A percentile compares a stretch with the other conserved stretches of the same genome.
These are phyloP conservation scores for Dysdera silvatica DNA, from an alignment of 1,140 invertebrate species.

Conservation along the genomic window DNA sequence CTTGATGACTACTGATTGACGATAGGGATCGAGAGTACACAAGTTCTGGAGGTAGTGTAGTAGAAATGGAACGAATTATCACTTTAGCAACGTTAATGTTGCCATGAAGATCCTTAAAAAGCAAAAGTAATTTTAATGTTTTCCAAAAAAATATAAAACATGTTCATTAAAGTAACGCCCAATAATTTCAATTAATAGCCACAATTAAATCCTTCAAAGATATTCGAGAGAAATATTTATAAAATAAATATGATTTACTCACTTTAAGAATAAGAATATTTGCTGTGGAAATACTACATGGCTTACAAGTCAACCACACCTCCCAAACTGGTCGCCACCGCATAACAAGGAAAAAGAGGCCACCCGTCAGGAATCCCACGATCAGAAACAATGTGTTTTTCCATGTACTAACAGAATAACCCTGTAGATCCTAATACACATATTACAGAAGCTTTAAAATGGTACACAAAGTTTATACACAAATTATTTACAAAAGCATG, in stretches of 20 bases:
- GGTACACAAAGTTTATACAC: too few relatives aligned
- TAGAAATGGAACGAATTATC: slow-evolving; percentile 1
- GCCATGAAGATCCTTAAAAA: slow-evolving; percentile 19
- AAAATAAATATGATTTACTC: background rate
- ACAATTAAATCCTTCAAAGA: slow-evolving; percentile 33
- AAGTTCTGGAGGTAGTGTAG: slow-evolving; percentile 24
- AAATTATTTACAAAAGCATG: too few relatives aligned
- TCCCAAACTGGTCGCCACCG: slow-evolving; percentile 39
- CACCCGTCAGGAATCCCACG: slow-evolving; percentile 6
- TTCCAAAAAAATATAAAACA: background rate
- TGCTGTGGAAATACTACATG: slow-evolving; percentile 35
- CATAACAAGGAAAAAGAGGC: slow-evolving; percentile 30
- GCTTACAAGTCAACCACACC: slow-evolving; percentile 32
- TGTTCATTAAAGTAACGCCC: background rate
- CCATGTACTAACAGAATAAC: slow-evolving; percentile 14
- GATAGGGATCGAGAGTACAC: slow-evolving; percentile 26
- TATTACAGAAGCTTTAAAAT: too few relatives aligned
- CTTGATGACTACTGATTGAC: slow-evolving; percentile 19
- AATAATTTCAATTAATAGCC: background rate
- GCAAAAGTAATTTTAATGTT: background rate
- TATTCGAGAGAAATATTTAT: slow-evolving; percentile 24
- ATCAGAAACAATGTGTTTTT: slow-evolving; percentile 13
- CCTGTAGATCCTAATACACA: slow-evolving; percentile 14
- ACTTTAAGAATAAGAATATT: slow-evolving; percentile 33
- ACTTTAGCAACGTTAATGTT: slow-evolving; percentile 6